Evolutionary conservation across 2,113 vertebrate species (phyloP).

Genomic region (Podarcis raffonei): DNA sequence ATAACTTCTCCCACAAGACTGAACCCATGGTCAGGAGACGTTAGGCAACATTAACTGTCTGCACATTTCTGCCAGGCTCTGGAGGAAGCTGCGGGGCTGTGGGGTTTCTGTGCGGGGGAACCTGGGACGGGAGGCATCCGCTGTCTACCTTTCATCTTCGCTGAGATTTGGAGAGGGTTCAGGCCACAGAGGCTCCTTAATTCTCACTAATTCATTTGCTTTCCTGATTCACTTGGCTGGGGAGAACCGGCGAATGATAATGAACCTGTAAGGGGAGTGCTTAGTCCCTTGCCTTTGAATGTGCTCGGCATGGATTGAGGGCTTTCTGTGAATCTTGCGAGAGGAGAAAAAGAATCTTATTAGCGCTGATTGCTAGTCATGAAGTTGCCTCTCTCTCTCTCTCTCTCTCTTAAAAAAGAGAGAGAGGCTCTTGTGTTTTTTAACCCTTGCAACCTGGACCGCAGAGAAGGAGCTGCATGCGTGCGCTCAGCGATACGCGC

Average conservation of each 20-base stretch:
- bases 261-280: constrained; percentile 88
- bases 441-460: constrained; percentile 74
- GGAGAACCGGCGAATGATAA: constrained; percentile 99
- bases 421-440: constrained; percentile 73
- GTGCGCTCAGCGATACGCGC: constrained; percentile 15
- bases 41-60: constrained; percentile 93
- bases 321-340: constrained; percentile 92
- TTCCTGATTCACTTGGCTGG: constrained; percentile 95
- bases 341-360: constrained; percentile 86
- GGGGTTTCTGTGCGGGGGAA: constrained; percentile 82
- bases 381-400: constrained; percentile 75
- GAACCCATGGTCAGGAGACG: constrained; percentile 89
- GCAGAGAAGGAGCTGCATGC: constrained; percentile 39
- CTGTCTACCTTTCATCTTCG: constrained; percentile 94
- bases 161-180: constrained; percentile 97
- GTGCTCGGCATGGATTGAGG: constrained; percentile 94
- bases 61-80: constrained; percentile 80
- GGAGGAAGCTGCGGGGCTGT: constrained; percentile 74
- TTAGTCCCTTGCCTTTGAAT: constrained; percentile 95
- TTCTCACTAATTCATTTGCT: constrained; percentile 99
- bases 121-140: constrained; percentile 86
- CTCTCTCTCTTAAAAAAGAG: constrained; percentile 47
- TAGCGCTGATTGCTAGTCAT: constrained; percentile 90
- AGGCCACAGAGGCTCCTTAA: constrained; percentile 96
- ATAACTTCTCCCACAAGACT: constrained; percentile 91